Percentiles rank a stretch among this genome's conserved stretches.
Evolutionary conservation across 2,888 invertebrate species (phyloP).

Genomic region (Heterodera filipjevi): DNA sequence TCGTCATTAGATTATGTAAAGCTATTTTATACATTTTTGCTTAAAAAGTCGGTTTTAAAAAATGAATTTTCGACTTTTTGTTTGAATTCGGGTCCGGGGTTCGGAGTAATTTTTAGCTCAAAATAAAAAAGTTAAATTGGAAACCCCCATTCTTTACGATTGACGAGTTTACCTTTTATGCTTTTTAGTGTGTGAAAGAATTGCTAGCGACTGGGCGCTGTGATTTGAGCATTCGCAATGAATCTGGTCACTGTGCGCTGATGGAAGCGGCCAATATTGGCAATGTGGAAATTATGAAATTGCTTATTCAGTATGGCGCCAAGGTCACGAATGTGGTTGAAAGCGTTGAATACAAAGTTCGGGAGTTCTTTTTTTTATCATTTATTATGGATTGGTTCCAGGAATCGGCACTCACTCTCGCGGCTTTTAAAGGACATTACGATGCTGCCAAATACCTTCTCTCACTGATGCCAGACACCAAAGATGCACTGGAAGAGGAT

Average conservation of each 20-base stretch:
- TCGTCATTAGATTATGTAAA: no score
- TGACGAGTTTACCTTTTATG: no score
- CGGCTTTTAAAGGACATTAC: constrained; percentile 91
- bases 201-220: constrained; percentile 82
- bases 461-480: constrained; percentile 68
- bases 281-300: constrained; percentile 65
- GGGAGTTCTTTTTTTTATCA: neutral
- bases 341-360: constrained; percentile 55
- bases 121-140: no score
- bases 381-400: constrained; percentile 68
- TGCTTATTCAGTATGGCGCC: constrained; percentile 45
- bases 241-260: constrained; percentile 93
- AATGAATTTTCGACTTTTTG: no score
- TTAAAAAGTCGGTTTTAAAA: no score
- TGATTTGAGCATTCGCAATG: constrained; percentile 96
- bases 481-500: constrained; percentile 48
- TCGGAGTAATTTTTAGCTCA: no score
- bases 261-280: constrained; percentile 67
- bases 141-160: no score
- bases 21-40: no score
- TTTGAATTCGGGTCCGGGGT: no score
- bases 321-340: constrained; percentile 37
- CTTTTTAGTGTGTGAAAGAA: constrained; percentile 70
- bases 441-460: constrained; percentile 95
- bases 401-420: constrained; percentile 91